phyloP scores from a whole-genome alignment of 2,113 vertebrate genomes.

The Murina feae region DNA sequence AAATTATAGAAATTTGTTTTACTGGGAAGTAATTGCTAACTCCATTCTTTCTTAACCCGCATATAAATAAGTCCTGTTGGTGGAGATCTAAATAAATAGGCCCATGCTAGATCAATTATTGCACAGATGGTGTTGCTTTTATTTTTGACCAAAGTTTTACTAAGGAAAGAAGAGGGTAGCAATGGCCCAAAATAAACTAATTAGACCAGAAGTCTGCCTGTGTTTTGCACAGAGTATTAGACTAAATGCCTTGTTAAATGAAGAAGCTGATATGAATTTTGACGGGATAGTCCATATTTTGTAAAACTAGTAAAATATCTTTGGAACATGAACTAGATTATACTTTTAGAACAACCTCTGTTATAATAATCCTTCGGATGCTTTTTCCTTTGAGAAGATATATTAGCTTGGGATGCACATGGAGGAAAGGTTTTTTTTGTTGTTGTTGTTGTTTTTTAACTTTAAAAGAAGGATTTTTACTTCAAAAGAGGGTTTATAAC shows the following conservation, averaged over 20 bases:
- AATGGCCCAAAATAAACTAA: constrained; percentile 9
- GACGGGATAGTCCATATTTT: background rate
- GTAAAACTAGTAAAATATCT: background rate
- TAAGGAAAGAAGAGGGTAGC: background rate
- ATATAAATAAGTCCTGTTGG: background rate
- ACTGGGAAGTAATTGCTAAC: background rate
- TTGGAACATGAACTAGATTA: background rate
- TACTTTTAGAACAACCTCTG: background rate
- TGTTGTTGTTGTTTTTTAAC: background rate
- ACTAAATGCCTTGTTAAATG: background rate
- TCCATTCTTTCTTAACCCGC: background rate
- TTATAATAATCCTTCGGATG: background rate
- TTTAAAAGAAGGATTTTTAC: background rate
- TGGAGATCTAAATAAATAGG: background rate
- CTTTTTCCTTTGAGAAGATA: constrained; percentile 13
- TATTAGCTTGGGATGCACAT: background rate
- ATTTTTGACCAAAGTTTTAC: constrained; percentile 13
- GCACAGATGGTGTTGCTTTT: background rate
- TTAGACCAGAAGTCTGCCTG: background rate
- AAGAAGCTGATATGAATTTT: background rate
- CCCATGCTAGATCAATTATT: background rate
- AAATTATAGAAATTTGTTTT: background rate
- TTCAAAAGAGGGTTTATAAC: background rate
- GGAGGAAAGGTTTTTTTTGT: background rate
- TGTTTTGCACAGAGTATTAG: background rate